A percentile compares a stretch with the other conserved stretches of the same genome.
phyloP scores from a whole-genome alignment of 2,888 invertebrate species.

The Tetanocera ferruginea region DNA sequence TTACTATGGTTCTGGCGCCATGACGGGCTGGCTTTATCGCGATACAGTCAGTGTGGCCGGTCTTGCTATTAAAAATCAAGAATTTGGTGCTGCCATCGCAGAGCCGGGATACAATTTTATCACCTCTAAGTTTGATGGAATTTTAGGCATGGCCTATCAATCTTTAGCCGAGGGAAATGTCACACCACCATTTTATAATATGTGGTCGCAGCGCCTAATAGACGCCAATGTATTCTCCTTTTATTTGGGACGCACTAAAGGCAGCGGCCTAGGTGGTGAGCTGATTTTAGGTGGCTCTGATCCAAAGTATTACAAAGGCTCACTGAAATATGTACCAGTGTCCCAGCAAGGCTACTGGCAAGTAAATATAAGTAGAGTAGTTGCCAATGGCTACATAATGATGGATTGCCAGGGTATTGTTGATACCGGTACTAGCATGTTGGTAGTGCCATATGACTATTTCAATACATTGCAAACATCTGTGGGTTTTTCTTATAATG shows the following conservation, averaged over 20 bases:
- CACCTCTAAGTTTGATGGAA: conserved; percentile 97
- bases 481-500: neutral
- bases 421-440: conserved; percentile 94
- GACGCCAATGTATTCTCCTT: conserved; percentile 88
- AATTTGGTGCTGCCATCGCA: conserved; percentile 92
- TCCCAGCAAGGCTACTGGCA: conserved; percentile 94
- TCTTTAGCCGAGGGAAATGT: conserved; percentile 91
- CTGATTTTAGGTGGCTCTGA: conserved; percentile 93
- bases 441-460: conserved; percentile 82
- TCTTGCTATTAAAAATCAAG: conserved; percentile 80
- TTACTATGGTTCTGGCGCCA: conserved; percentile 92
- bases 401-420: conserved; percentile 89
- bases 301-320: conserved; percentile 82
- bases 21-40: conserved; percentile 93
- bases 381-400: conserved; percentile 72
- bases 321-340: conserved; percentile 79
- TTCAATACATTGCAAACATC: neutral
- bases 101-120: conserved; percentile 95
- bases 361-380: conserved; percentile 84
- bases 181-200: conserved; percentile 90
- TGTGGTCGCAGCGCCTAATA: conserved; percentile 83
- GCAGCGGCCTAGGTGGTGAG: conserved; percentile 78
- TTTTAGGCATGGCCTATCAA: conserved; percentile 91
- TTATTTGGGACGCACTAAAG: conserved; percentile 84
- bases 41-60: conserved; percentile 85